These are phyloP conservation scores for Cactoblastis cactorum DNA, from an alignment of 2,888 invertebrate species.

Conservation along the genomic window DNA sequence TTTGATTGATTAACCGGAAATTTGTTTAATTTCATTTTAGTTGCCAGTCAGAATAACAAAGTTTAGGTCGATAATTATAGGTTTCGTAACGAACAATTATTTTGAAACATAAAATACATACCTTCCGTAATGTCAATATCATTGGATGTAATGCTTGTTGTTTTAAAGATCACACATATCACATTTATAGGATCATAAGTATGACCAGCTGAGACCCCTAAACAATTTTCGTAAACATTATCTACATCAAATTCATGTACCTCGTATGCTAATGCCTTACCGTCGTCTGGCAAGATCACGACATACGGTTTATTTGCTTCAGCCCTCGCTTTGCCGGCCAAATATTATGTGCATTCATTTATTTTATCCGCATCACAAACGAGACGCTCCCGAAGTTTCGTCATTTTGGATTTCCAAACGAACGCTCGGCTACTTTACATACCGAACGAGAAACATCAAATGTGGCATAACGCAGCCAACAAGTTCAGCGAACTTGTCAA, in stretches of 20 bases:
- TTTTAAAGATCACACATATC: not conserved
- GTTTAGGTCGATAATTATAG: not conserved
- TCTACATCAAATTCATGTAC: constrained; percentile 51
- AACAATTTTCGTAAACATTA: constrained; percentile 27
- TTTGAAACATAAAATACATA: too few relatives aligned
- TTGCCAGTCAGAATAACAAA: not conserved
- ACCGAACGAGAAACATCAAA: constrained; percentile 40
- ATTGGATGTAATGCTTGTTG: not conserved
- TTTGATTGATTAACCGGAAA: constrained; percentile 40
- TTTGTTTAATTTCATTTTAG: constrained; percentile 17
- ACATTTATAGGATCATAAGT: not conserved
- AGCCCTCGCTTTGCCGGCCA: constrained; percentile 58
- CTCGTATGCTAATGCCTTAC: constrained; percentile 59
- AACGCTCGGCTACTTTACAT: constrained; percentile 43
- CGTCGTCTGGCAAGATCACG: constrained; percentile 32
- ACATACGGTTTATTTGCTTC: constrained; percentile 45
- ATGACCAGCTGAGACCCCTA: constrained; percentile 13
- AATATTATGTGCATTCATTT: constrained; percentile 75
- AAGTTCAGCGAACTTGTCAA: constrained; percentile 58
- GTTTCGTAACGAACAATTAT: too few relatives aligned
- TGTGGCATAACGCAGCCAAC: constrained; percentile 35
- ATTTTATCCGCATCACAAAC: constrained; percentile 46
- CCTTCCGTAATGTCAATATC: too few relatives aligned
- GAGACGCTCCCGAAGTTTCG: constrained; percentile 37
- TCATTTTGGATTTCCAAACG: constrained; percentile 38